Evolutionary conservation across 2,113 vertebrate species (phyloP).

Genomic region (Plestiodon gilberti): DNA sequence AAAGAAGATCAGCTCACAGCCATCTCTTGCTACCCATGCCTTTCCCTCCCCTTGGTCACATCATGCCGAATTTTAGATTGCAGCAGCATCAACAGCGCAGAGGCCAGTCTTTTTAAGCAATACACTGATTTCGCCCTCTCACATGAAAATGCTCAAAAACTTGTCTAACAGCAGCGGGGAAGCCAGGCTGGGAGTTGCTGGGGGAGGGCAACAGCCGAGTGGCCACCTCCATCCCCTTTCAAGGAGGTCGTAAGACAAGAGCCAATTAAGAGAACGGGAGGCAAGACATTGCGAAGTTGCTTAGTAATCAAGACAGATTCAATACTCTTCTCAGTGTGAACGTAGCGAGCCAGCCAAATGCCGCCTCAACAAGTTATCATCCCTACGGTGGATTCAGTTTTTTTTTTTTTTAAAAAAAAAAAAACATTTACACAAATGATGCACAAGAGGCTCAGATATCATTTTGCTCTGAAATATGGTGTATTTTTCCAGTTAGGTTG

Average conservation of each 20-base stretch:
- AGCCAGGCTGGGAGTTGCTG: neutral
- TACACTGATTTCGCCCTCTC: neutral
- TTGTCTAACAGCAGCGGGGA: neutral
- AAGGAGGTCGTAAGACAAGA: neutral
- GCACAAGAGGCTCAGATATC: neutral
- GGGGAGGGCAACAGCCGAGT: neutral
- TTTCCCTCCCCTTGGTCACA: neutral
- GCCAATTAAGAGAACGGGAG: neutral
- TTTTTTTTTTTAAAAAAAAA: too few relatives aligned
- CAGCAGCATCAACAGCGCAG: neutral
- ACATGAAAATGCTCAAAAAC: neutral
- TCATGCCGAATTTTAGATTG: neutral
- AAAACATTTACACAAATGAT: neutral
- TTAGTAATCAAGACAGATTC: constrained; percentile 11
- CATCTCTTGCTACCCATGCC: neutral
- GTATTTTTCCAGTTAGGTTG: neutral
- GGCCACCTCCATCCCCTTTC: too few relatives aligned
- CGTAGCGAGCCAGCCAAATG: neutral
- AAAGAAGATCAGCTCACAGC: neutral
- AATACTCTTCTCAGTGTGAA: neutral
- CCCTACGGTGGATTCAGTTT: neutral
- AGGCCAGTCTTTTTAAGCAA: neutral
- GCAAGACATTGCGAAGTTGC: neutral
- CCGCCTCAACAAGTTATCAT: neutral
- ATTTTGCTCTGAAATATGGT: neutral